Percentiles rank a stretch among this genome's conserved stretches.
These are phyloP conservation scores for Scartelaos histophorus DNA, from an alignment of 2,113 vertebrate species.

Conservation along the genomic window DNA sequence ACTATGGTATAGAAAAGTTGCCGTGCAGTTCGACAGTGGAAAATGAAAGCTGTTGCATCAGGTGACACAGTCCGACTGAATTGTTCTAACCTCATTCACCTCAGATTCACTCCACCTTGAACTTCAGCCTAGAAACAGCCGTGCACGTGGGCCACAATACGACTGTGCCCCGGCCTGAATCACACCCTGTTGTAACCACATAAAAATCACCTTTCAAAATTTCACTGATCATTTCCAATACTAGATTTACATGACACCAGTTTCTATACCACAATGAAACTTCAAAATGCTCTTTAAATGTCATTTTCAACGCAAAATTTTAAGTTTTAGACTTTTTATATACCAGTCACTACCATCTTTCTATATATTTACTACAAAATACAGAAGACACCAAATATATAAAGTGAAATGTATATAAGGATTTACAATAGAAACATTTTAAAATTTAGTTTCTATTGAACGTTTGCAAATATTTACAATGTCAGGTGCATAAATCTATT, in stretches of 20 bases:
- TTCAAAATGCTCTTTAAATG: too few relatives aligned
- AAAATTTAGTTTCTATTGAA: too few relatives aligned
- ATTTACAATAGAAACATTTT: too few relatives aligned
- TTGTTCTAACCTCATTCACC: background rate
- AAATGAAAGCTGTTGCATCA: background rate
- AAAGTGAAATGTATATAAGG: too few relatives aligned
- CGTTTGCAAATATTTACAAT: too few relatives aligned
- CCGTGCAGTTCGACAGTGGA: background rate
- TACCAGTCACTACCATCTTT: too few relatives aligned
- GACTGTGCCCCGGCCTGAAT: background rate
- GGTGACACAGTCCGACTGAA: background rate
- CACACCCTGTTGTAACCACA: background rate
- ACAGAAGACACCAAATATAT: too few relatives aligned
- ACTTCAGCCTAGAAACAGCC: background rate
- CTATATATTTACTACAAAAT: too few relatives aligned
- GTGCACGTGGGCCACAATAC: background rate
- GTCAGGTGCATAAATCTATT: too few relatives aligned
- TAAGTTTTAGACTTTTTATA: too few relatives aligned
- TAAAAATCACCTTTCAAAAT: background rate
- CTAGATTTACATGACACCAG: too few relatives aligned
- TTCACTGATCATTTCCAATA: too few relatives aligned
- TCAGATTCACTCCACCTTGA: background rate
- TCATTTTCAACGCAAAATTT: background rate
- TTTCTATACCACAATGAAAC: background rate
- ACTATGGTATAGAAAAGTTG: background rate